phyloP scores from a whole-genome alignment of 2,113 vertebrate genomes.

The Pimephales promelas region DNA sequence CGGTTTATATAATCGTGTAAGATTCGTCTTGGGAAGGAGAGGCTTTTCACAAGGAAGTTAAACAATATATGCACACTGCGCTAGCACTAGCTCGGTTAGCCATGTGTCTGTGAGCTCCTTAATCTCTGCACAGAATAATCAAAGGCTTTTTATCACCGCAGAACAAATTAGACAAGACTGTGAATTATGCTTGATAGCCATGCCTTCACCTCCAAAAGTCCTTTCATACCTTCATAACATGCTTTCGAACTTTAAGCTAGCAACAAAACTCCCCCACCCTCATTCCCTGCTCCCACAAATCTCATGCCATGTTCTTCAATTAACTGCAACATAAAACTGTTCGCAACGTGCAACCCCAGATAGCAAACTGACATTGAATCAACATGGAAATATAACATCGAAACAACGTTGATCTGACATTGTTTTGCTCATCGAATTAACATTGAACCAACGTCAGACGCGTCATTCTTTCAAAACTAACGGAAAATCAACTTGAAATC shows the following conservation, averaged over 20 bases:
- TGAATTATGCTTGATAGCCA: conserved; percentile 60
- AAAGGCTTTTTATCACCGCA: conserved; percentile 60
- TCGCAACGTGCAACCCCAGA: conserved; percentile 28
- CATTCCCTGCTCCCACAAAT: conserved; percentile 27
- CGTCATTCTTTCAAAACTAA: too few species aligned
- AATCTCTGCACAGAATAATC: conserved; percentile 57
- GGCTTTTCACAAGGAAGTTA: neutral
- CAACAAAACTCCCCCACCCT: conserved; percentile 20
- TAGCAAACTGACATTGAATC: too few species aligned
- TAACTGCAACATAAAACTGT: conserved; percentile 49
- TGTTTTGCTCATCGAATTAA: too few species aligned
- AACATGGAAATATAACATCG: too few species aligned
- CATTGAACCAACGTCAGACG: too few species aligned
- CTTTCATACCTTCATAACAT: conserved; percentile 53
- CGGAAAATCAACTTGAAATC: too few species aligned
- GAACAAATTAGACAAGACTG: conserved; percentile 57
- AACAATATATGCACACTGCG: neutral
- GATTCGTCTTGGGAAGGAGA: neutral
- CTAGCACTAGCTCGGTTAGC: conserved; percentile 22
- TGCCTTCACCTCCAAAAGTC: conserved; percentile 59
- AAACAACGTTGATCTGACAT: too few species aligned
- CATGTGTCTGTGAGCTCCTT: conserved; percentile 48
- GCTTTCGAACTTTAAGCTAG: conserved; percentile 42
- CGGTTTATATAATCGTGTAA: neutral
- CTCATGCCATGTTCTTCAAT: conserved; percentile 48